These are phyloP conservation scores for Megastigmus dorsalis DNA, from an alignment of 2,888 invertebrate genomes.

Conservation along the genomic window DNA sequence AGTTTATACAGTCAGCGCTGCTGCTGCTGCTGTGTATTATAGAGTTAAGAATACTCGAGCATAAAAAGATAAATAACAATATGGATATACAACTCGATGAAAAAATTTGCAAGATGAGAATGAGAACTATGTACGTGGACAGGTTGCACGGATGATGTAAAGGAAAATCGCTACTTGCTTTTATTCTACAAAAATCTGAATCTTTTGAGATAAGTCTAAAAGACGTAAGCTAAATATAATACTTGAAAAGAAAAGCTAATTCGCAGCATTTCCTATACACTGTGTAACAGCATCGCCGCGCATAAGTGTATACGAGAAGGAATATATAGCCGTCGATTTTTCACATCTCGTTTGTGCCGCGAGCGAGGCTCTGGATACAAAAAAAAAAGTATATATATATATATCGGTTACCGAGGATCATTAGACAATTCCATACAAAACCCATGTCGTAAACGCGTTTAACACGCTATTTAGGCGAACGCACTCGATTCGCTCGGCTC, in stretches of 20 bases:
- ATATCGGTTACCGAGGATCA: conserved; percentile 24
- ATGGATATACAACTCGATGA: no score
- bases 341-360: background rate
- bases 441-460: conserved; percentile 40
- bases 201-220: no score
- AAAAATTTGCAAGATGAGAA: no score
- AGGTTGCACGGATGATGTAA: no score
- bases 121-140: no score
- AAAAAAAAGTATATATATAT: conserved; percentile 33
- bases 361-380: background rate
- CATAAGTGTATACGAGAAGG: no score
- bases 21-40: background rate
- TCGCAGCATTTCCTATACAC: background rate
- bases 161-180: no score
- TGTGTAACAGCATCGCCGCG: no score
- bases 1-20: background rate
- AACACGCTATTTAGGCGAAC: conserved; percentile 44
- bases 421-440: conserved; percentile 49
- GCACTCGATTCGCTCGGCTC: background rate
- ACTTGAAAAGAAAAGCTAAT: background rate
- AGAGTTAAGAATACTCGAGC: conserved; percentile 18
- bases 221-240: background rate
- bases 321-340: no score
- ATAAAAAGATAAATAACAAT: conserved; percentile 35
- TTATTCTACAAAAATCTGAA: no score